These are phyloP conservation scores for Uria lomvia DNA, from an alignment of 2,113 vertebrate species.

Conservation along the genomic window DNA sequence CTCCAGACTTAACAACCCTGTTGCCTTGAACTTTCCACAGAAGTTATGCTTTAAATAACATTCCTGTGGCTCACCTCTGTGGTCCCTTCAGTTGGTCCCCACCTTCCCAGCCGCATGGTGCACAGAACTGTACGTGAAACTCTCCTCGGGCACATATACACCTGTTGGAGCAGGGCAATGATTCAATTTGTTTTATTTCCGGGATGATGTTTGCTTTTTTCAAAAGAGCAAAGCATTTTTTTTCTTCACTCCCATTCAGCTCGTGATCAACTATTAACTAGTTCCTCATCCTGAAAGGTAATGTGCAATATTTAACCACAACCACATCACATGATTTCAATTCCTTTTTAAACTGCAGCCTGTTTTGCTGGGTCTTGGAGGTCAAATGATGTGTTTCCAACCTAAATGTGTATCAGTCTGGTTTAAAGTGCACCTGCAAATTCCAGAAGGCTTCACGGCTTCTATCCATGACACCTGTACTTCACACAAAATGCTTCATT, in stretches of 20 bases:
- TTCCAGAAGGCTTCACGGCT: not conserved
- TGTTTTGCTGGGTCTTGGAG: not conserved
- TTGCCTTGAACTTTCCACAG: not conserved
- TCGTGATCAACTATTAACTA: conserved; percentile 15
- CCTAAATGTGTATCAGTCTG: not conserved
- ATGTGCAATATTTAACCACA: not conserved
- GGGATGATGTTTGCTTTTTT: not conserved
- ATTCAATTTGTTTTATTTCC: not conserved
- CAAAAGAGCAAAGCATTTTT: not conserved
- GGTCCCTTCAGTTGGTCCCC: not conserved
- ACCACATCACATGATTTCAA: not conserved
- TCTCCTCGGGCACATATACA: not conserved
- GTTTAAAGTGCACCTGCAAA: not conserved
- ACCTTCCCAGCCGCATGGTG: not conserved
- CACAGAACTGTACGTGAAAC: not conserved
- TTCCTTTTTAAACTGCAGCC: not conserved
- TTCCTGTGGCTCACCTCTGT: not conserved
- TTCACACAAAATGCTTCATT: not conserved
- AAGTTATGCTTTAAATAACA: not conserved
- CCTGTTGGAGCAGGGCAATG: not conserved
- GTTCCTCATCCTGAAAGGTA: not conserved
- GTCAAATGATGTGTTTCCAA: not conserved
- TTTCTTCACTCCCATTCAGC: not conserved
- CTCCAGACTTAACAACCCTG: not conserved
- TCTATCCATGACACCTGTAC: rapidly evolving